Base-by-base conservation (phyloP, 2,888 invertebrate genomes). In the Amiota minor region DNA sequence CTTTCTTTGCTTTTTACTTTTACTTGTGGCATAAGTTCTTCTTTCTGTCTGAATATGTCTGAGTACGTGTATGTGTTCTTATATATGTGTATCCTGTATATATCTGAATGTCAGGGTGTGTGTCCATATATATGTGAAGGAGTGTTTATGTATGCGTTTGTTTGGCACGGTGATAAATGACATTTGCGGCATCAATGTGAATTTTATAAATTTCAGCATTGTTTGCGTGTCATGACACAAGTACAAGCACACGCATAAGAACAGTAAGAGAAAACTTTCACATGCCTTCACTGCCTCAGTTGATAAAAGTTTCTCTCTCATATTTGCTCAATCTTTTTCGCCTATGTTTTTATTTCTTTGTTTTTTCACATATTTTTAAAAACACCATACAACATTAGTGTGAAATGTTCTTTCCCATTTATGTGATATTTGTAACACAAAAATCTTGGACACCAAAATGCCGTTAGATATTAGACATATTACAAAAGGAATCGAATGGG, bases 141-240 rank as follows among this genome's bases (percentile, higher is more conserved):
- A 62, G 49, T 71, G 23, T 53, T 55, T 45, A 9, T 56, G 49
- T 61, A 18, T 46, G 14, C 78, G 77, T 82, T 82, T 35, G 76
- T 72, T 77, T 83, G 83, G 79, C 83, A 84, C 78, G 82, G 81
- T 83, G 85, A 83, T 83, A 85, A 83, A 83, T 83, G 85, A 83
- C 83, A 85, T 82, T 83, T 85, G 81, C 80, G 79, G 84, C 83
- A 74, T 83, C 83, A 83, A 83, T 85, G 85, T 81, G 84, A 80
- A 85, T 84, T 85, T 85, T 84, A 85, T 84, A 85, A 85, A 85
- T 85, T 85, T 78, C 77, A 78, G 78, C 82, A 82, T 82, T 81
- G 81, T 84, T 84, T 77, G 78, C 79, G 82, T 84, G 74, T 74
- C 61, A 68, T 70, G 23, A 55, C 35, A 35, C 62, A 70, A 69